Evolutionary conservation across 2,113 vertebrate genomes (phyloP).

Genomic region (Burhinus oedicnemus): DNA sequence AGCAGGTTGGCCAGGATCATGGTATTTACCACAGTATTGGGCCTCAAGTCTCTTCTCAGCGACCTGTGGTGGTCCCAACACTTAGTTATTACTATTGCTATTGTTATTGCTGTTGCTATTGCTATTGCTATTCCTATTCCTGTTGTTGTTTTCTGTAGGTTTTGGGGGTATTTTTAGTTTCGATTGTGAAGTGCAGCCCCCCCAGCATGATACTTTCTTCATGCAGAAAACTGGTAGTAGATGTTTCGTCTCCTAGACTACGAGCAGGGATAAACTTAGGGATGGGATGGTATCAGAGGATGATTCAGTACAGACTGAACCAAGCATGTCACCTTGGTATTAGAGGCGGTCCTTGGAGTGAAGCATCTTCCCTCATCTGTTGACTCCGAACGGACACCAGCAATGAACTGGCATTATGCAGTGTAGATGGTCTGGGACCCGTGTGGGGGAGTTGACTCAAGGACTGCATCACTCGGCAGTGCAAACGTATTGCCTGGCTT

Average conservation of each 20-base stretch:
- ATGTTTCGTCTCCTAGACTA: not conserved
- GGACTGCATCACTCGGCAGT: not conserved
- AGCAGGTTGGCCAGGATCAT: not conserved
- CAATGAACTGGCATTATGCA: not conserved
- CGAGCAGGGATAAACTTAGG: fast-evolving
- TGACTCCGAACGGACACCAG: not conserved
- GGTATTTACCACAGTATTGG: not conserved
- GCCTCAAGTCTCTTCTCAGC: not conserved
- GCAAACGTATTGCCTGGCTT: not conserved
- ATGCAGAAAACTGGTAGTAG: not conserved
- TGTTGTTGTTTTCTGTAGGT: not conserved
- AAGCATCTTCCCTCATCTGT: not conserved
- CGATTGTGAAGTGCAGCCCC: not conserved
- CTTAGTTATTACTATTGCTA: not conserved
- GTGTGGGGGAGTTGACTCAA: not conserved
- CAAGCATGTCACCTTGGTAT: not conserved
- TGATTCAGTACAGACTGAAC: not conserved
- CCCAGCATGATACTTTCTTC: not conserved
- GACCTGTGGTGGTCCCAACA: not conserved
- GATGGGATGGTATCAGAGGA: not conserved
- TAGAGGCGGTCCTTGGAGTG: fast-evolving
- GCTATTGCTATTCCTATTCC: too few species aligned
- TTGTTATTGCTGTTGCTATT: too few species aligned
- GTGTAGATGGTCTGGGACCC: not conserved
- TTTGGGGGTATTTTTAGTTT: not conserved